phyloP scores from a whole-genome alignment of 2,113 vertebrate genomes.

The Fulica atra region DNA sequence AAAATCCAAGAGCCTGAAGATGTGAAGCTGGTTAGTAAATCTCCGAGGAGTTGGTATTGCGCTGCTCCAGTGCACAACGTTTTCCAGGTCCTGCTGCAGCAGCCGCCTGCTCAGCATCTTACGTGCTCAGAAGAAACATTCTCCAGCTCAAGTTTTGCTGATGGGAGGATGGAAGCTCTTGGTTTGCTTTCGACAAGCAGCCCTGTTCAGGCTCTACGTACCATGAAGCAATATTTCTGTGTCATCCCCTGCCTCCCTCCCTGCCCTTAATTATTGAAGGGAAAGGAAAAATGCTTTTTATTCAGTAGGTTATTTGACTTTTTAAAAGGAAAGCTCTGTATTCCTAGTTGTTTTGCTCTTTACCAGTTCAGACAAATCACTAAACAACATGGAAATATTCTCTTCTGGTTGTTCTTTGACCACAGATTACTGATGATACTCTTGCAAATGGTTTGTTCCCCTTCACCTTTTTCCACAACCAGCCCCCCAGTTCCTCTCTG shows the following conservation, averaged over 20 bases:
- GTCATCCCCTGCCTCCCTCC: too few relatives aligned
- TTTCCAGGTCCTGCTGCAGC: background rate
- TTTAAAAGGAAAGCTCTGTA: background rate
- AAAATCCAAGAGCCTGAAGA: background rate
- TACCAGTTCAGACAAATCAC: background rate
- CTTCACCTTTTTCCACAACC: background rate
- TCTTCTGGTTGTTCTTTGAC: background rate
- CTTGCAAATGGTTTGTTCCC: background rate
- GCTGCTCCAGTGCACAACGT: rapidly evolving
- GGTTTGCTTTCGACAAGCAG: background rate
- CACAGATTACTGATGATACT: too few relatives aligned
- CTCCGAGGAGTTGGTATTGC: background rate
- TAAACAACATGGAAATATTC: background rate
- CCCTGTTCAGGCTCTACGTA: background rate
- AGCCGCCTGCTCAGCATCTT: background rate
- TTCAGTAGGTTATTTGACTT: background rate
- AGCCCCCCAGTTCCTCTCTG: background rate
- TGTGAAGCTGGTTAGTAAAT: background rate
- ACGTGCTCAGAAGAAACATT: background rate
- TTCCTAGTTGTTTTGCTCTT: background rate
- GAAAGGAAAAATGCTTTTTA: background rate
- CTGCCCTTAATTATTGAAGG: background rate
- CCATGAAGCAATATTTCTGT: background rate
- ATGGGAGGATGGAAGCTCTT: background rate
- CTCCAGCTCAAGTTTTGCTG: background rate